These are phyloP conservation scores for Apolygus lucorum DNA, from an alignment of 1,140 invertebrate genomes.

Conservation along the genomic window DNA sequence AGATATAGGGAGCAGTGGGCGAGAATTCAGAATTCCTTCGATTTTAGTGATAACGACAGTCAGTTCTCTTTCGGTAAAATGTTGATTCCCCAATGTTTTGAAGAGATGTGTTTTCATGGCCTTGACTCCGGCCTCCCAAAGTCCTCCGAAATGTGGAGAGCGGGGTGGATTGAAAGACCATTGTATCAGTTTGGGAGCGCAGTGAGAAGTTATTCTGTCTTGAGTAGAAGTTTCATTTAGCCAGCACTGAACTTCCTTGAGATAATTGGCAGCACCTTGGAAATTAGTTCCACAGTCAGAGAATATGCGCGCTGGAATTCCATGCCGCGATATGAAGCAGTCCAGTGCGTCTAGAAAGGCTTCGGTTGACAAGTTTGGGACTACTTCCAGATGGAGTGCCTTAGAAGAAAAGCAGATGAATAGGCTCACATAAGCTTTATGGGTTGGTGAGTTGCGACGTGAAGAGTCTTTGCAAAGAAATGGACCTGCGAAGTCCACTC, in stretches of 20 bases:
- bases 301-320: constrained; percentile 28
- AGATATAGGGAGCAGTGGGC: constrained; percentile 24
- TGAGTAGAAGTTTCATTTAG: neutral
- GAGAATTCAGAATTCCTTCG: constrained; percentile 35
- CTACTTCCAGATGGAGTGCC: constrained; percentile 35
- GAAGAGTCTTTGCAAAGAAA: constrained; percentile 26
- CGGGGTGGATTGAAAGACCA: constrained; percentile 35
- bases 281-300: constrained; percentile 37
- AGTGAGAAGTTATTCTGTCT: neutral
- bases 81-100: constrained; percentile 30
- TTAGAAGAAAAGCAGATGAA: constrained; percentile 34
- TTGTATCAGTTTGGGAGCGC: neutral
- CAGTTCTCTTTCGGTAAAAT: constrained; percentile 35
- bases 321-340: constrained; percentile 32
- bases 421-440: constrained; percentile 35
- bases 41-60: constrained; percentile 32
- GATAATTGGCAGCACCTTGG: constrained; percentile 23
- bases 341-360: constrained; percentile 32
- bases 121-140: constrained; percentile 38
- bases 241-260: constrained; percentile 21
- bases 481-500: constrained; percentile 34
- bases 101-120: constrained; percentile 36
- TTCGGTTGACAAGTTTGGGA: constrained; percentile 31
- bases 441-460: constrained; percentile 20
- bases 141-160: constrained; percentile 37